These are phyloP conservation scores for Microctonus aethiopoides DNA, from an alignment of 2,888 invertebrate species.

Conservation along the genomic window DNA sequence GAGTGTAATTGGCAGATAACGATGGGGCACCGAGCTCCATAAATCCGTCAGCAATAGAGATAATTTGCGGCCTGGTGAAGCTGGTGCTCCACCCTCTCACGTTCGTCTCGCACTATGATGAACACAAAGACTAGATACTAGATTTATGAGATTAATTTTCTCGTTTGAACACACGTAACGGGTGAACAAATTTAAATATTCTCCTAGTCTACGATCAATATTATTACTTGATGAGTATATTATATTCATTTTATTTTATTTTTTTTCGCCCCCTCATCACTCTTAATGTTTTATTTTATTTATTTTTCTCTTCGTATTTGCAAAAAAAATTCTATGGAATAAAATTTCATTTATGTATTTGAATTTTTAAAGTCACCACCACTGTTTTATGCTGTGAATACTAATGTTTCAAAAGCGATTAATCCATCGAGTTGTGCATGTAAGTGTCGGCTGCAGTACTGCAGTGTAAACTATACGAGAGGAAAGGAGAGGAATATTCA, in stretches of 20 bases:
- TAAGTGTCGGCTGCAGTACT: slow-evolving; percentile 42
- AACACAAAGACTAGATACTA: slow-evolving; percentile 50
- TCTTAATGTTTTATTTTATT: neutral
- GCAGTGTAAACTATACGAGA: slow-evolving; percentile 26
- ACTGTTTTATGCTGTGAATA: slow-evolving; percentile 28
- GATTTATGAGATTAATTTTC: slow-evolving; percentile 55
- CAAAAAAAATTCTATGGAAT: slow-evolving; percentile 35
- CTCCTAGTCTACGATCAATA: neutral
- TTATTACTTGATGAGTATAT: neutral
- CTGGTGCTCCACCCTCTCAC: slow-evolving; percentile 38
- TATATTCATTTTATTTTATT: neutral
- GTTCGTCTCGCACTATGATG: slow-evolving; percentile 49
- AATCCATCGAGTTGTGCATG: slow-evolving; percentile 40
- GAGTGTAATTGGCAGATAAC: slow-evolving; percentile 49
- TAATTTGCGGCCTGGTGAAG: slow-evolving; percentile 48
- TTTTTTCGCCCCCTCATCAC: no score
- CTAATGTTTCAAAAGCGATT: slow-evolving; percentile 43
- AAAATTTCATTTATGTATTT: neutral
- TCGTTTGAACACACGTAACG: slow-evolving; percentile 39
- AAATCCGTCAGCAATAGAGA: slow-evolving; percentile 54
- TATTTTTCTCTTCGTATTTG: neutral
- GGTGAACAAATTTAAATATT: slow-evolving; percentile 34
- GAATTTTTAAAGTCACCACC: neutral
- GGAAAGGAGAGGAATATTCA: neutral
- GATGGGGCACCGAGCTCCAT: slow-evolving; percentile 47